These are phyloP conservation scores for Conops quadrifasciatus DNA, from an alignment of 2,888 invertebrate genomes.

Conservation along the genomic window DNA sequence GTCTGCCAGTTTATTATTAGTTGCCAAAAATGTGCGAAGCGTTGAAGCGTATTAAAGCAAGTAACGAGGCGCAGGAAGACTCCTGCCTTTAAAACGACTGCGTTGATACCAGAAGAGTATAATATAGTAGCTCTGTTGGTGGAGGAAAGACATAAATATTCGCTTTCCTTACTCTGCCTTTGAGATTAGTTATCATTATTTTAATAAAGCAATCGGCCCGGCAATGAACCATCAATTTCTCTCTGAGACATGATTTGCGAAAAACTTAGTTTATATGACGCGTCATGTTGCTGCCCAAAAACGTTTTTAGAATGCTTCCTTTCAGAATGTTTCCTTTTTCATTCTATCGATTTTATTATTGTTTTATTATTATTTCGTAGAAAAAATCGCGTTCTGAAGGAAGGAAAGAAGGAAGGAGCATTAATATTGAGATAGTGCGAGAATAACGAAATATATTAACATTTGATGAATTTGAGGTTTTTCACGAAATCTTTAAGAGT, in stretches of 20 bases:
- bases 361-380: too few species aligned
- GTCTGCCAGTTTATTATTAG: slow-evolving; percentile 34
- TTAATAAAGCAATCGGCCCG: not conserved
- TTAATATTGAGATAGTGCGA: not conserved
- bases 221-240: slow-evolving; percentile 18
- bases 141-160: too few species aligned
- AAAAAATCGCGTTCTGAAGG: too few species aligned
- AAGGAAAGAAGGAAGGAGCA: too few species aligned
- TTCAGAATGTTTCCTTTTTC: too few species aligned
- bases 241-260: slow-evolving; percentile 20
- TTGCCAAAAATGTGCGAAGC: slow-evolving; percentile 45
- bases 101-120: too few species aligned
- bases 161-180: not conserved
- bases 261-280: slow-evolving; percentile 22
- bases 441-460: not conserved
- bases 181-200: slow-evolving; percentile 18
- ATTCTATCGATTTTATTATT: too few species aligned
- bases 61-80: slow-evolving; percentile 45
- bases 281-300: slow-evolving; percentile 7
- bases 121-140: too few species aligned
- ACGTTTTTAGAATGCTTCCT: not conserved
- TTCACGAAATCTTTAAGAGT: slow-evolving; percentile 2
- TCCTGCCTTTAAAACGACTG: not conserved
- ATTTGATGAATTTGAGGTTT: not conserved
- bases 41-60: slow-evolving; percentile 53